A percentile compares a stretch with the other conserved stretches of the same genome.
phyloP scores from a whole-genome alignment of 2,797 vertebrate species.

The Parauchenoglanis punctatus region DNA sequence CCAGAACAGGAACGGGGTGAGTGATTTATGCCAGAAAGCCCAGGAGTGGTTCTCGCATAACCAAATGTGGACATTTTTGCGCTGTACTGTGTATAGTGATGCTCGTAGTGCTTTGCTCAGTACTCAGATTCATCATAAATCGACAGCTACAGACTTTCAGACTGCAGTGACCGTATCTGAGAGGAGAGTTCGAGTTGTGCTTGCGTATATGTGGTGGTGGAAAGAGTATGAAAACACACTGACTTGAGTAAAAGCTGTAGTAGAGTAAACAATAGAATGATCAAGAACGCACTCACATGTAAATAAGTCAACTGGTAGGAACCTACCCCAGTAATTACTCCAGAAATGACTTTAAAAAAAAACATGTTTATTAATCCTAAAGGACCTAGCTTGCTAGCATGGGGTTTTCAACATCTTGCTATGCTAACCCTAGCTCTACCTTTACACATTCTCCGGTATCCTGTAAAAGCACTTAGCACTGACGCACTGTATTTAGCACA shows the following conservation, averaged over 20 bases:
- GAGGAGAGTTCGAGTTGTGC: neutral
- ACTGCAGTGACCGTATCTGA: neutral
- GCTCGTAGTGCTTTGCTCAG: neutral
- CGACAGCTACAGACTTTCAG: neutral
- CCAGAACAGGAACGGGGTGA: slow-evolving; percentile 85
- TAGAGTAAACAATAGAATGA: neutral
- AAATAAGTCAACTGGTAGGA: neutral
- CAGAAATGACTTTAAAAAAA: too few relatives aligned
- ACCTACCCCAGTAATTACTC: too few relatives aligned
- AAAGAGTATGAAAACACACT: neutral
- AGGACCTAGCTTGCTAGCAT: neutral
- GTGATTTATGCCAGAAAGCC: slow-evolving; percentile 62
- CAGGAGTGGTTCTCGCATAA: neutral
- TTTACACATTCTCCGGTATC: too few relatives aligned
- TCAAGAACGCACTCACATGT: neutral
- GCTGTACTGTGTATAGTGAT: neutral
- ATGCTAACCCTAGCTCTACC: neutral
- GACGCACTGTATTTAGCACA: neutral
- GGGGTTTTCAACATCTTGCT: neutral
- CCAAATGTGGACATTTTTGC: slow-evolving; percentile 9
- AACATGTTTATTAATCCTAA: neutral
- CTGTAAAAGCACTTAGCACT: neutral
- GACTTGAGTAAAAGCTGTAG: neutral
- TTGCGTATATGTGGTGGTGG: neutral
- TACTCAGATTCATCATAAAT: neutral